Evolutionary conservation across 2,113 vertebrate genomes (phyloP).

Genomic region (Pterocles orientalis): DNA sequence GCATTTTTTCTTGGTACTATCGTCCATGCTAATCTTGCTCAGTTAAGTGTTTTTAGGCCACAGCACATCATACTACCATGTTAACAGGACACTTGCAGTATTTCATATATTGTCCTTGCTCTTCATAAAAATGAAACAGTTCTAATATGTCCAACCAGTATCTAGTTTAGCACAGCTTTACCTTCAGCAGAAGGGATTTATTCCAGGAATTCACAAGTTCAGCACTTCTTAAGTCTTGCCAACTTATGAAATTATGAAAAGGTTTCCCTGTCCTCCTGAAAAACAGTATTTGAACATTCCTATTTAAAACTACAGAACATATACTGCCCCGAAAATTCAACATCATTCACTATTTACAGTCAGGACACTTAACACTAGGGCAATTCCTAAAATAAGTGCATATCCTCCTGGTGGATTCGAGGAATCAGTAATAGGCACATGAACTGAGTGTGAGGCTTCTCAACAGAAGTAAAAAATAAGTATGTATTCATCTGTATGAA

Average conservation of each 20-base stretch:
- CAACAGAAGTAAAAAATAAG: background rate
- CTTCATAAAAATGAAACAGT: background rate
- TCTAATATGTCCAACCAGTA: background rate
- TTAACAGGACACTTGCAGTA: background rate
- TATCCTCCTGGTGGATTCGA: background rate
- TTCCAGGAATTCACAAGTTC: slow-evolving; percentile 93
- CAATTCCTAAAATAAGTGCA: background rate
- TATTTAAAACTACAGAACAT: background rate
- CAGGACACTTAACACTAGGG: background rate
- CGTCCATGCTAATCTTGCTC: background rate
- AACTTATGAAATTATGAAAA: slow-evolving; percentile 98
- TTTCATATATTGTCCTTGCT: background rate
- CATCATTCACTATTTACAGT: background rate
- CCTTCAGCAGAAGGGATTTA: slow-evolving; percentile 87
- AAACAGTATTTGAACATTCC: background rate
- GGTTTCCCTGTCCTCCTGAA: slow-evolving; percentile 88
- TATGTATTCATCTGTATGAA: background rate
- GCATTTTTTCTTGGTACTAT: background rate
- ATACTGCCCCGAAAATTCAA: background rate
- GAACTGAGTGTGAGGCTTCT: background rate
- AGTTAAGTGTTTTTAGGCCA: background rate
- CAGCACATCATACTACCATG: background rate
- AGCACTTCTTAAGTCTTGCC: slow-evolving; percentile 90
- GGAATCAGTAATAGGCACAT: background rate
- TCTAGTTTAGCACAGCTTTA: slow-evolving; percentile 46